A percentile compares a stretch with the other conserved stretches of the same genome.
These are phyloP conservation scores for Colletes gigas DNA, from an alignment of 1,140 invertebrate species.

Conservation along the genomic window DNA sequence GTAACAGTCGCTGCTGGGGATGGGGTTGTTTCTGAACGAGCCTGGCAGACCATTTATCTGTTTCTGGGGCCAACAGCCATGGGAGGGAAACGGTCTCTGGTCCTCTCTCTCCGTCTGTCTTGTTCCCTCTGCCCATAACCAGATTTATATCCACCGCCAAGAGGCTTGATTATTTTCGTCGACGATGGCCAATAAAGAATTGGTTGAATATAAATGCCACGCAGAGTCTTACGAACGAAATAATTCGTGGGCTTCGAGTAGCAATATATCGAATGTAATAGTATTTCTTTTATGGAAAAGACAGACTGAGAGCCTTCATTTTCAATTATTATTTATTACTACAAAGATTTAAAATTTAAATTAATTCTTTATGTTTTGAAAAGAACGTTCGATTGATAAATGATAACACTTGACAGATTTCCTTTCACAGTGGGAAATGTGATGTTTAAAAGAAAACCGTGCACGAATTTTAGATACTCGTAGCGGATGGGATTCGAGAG, in stretches of 20 bases:
- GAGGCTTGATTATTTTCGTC: conserved; percentile 58
- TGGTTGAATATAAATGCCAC: conserved; percentile 15
- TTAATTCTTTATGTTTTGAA: no score
- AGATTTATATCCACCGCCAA: conserved; percentile 57
- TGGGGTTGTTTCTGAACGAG: conserved; percentile 64
- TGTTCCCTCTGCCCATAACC: conserved; percentile 48
- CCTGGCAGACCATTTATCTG: conserved; percentile 64
- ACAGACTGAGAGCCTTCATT: no score
- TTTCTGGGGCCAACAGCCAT: conserved; percentile 57
- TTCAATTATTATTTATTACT: no score
- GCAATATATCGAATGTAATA: no score
- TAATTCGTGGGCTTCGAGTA: not conserved
- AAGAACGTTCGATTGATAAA: no score
- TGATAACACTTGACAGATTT: no score
- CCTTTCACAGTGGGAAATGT: no score
- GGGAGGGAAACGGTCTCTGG: conserved; percentile 46
- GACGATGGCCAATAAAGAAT: conserved; percentile 13
- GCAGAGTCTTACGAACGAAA: not conserved
- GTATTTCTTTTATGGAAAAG: no score
- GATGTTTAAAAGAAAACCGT: no score
- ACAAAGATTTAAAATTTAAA: no score
- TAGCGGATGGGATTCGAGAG: no score
- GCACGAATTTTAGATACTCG: no score
- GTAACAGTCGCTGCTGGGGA: conserved; percentile 3
- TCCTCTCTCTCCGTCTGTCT: conserved; percentile 6